Percentiles rank a stretch among this genome's conserved stretches.
Conservation (phyloP, 2,797 vertebrate genomes). For the Danio aesculapii region DNA sequence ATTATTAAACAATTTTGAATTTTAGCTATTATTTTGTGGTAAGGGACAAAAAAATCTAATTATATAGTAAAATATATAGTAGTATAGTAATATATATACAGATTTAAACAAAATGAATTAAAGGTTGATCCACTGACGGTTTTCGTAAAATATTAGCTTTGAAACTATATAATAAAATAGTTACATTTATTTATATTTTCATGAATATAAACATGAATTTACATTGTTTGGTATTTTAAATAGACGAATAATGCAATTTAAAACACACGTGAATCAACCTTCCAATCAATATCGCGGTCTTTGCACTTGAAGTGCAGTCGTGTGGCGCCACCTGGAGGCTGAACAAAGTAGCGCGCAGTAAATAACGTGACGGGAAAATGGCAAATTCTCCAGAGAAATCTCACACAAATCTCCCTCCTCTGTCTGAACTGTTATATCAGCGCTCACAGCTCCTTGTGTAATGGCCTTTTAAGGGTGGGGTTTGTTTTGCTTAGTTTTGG, state of each 20-base stretch:
- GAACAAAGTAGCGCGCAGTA: neutral
- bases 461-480: constrained; percentile 21
- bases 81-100: no score
- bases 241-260: neutral
- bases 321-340: constrained; percentile 37
- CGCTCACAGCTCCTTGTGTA: constrained; percentile 61
- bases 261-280: no score
- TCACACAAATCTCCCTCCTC: constrained; percentile 32
- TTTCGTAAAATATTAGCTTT: no score
- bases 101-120: no score
- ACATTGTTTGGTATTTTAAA: neutral
- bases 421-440: constrained; percentile 57
- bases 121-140: no score
- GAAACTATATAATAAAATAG: no score
- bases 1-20: neutral
- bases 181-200: no score
- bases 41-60: no score
- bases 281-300: neutral
- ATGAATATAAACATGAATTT: neutral
- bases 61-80: no score
- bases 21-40: no score
- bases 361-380: neutral
- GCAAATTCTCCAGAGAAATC: constrained; percentile 55
- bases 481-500: constrained; percentile 5
- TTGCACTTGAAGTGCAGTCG: neutral